A percentile compares a stretch with the other conserved stretches of the same genome.
Evolutionary conservation across 2,888 invertebrate genomes (phyloP).

Genomic region (Furcula furcula): DNA sequence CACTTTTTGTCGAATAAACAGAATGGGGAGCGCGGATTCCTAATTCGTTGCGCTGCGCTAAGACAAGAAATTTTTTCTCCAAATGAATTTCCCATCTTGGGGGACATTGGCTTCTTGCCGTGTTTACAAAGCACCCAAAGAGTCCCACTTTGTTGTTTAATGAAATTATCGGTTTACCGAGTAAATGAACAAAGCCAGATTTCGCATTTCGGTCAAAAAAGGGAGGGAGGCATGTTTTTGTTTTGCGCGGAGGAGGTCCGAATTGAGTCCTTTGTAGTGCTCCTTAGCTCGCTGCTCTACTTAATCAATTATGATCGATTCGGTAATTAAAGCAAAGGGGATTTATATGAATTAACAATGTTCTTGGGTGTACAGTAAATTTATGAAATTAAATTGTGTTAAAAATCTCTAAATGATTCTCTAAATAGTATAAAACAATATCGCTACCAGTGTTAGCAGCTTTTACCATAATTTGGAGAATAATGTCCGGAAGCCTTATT

Average conservation of each 20-base stretch:
- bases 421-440: too few relatives aligned
- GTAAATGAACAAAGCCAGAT: conserved; percentile 82
- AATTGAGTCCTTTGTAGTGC: conserved; percentile 71
- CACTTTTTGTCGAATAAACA: conserved; percentile 42
- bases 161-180: conserved; percentile 82
- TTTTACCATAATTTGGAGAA: too few relatives aligned
- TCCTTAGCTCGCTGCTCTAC: conserved; percentile 59
- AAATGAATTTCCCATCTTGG: conserved; percentile 77
- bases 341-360: too few relatives aligned
- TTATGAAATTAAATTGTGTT: too few relatives aligned
- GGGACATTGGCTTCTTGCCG: conserved; percentile 80
- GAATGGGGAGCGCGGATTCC: conserved; percentile 41
- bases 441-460: too few relatives aligned
- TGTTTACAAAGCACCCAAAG: conserved; percentile 71
- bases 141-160: conserved; percentile 81
- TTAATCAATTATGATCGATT: conserved; percentile 81
- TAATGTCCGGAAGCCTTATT: too few relatives aligned
- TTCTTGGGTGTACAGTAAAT: too few relatives aligned
- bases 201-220: conserved; percentile 74
- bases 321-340: conserved; percentile 71
- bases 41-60: conserved; percentile 60
- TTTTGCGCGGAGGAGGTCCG: conserved; percentile 63
- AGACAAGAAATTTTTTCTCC: conserved; percentile 69
- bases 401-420: too few relatives aligned
- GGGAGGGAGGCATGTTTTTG: conserved; percentile 64